Evolutionary conservation across 2,113 vertebrate species (phyloP), one percentile per base, ranked within the genome.

Genomic region (Crotophaga sulcirostris): DNA sequence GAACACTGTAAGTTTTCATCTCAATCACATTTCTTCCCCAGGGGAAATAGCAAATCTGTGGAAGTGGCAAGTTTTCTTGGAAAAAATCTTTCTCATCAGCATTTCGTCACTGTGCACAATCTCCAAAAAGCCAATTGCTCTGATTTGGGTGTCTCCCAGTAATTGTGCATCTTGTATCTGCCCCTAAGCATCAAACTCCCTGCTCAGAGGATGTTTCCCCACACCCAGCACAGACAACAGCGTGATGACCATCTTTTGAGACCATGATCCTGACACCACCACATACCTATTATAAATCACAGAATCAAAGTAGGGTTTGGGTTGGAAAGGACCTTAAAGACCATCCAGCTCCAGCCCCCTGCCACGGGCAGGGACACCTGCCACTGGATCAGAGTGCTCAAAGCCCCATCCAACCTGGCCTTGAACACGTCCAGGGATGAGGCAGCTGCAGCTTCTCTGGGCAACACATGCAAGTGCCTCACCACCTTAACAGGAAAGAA

Each of bases 11-110:
- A 55, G 23, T 84, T 93, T 85, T 83, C 75, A 86, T 51, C 63
- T 34, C 45, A 83, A 56, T 89, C 54, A 17, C 33, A 17, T 80
- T 94, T 74, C 45, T 80, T 66, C 63, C 82, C 59, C 11, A 7
- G 11, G 55, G 58, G 83, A 87, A 93, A 52, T 0, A 38, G 28
- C 15, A 60, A 12, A 59, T 42, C 20, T n/a, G 45, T 47, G 33
- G 38, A 86, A 90, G 83, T 28, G 28, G 75, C n/a, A 92, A 69
- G 17, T 83, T 96, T 83, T n/a, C 55, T 88, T 66, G 38, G 70
- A 86, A 91, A 91, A 76, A 80, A 44, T 54, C 40, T 62, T 60
- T 62, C 75, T 77, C 59, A 88, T 66, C 54, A 82, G 28, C 67
- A 45, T 25, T 83, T 76, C 40, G 84, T 14, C 80, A 64, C 58